A percentile compares a stretch with the other conserved stretches of the same genome.
These are phyloP conservation scores for Steromphala cineraria DNA, from an alignment of 2,888 invertebrate species.

Conservation along the genomic window DNA sequence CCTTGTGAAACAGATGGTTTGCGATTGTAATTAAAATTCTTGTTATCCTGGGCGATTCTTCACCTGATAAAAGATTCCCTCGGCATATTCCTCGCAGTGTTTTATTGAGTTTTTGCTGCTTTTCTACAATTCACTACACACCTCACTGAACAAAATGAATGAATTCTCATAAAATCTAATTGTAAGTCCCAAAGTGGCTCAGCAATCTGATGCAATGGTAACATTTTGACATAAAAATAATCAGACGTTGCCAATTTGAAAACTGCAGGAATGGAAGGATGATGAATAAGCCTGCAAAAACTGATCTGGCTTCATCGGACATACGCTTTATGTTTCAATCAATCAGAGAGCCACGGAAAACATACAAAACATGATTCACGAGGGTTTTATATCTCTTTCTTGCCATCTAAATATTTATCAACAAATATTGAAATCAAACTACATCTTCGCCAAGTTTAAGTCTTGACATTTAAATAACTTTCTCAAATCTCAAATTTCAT, in stretches of 20 bases:
- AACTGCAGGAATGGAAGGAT: not conserved
- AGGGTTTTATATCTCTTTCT: no score
- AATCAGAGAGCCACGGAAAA: no score
- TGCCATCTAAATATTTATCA: no score
- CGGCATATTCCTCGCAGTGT: not conserved
- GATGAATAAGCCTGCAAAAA: not conserved
- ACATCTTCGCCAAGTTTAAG: no score
- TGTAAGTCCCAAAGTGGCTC: conserved; percentile 2
- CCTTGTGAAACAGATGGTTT: not conserved
- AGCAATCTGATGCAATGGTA: not conserved
- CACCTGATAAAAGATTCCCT: not conserved
- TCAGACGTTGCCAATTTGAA: conserved; percentile 14
- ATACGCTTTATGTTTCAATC: no score
- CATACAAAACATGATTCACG: no score
- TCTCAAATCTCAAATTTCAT: no score
- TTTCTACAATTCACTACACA: not conserved
- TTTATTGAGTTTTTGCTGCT: conserved; percentile 15
- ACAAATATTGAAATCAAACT: no score
- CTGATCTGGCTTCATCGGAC: no score
- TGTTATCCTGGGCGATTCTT: not conserved
- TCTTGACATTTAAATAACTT: no score
- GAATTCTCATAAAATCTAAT: conserved; percentile 19
- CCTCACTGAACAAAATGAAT: not conserved
- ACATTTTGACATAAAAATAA: conserved; percentile 18
- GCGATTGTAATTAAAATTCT: not conserved